These are phyloP conservation scores for Bettongia penicillata DNA, from an alignment of 2,113 vertebrate genomes.

Conservation along the genomic window DNA sequence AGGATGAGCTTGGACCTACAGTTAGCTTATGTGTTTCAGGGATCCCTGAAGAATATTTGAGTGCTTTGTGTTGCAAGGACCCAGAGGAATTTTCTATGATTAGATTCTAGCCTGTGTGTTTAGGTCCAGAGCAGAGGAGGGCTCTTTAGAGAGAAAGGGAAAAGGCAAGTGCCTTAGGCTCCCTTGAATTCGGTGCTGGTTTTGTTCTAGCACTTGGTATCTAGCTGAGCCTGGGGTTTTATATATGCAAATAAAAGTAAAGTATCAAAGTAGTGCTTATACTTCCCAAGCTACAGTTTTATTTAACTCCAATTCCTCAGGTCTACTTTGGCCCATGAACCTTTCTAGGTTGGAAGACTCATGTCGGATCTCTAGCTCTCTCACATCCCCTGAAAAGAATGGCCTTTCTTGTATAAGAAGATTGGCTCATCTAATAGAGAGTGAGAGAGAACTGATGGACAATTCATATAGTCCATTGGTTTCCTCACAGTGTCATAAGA, in stretches of 20 bases:
- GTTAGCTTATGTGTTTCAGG: neutral
- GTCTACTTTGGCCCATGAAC: neutral
- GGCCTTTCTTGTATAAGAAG: neutral
- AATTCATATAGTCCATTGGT: neutral
- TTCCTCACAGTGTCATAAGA: neutral
- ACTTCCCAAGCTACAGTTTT: neutral
- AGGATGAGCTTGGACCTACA: neutral
- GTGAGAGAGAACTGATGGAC: neutral
- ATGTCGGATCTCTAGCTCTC: neutral
- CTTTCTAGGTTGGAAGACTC: neutral
- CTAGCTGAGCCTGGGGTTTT: neutral
- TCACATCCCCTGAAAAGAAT: neutral
- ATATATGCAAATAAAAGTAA: neutral
- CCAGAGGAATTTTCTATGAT: neutral
- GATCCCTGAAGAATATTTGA: neutral
- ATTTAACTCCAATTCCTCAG: neutral
- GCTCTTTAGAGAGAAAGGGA: neutral
- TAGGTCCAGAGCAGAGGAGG: neutral
- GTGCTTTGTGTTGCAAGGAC: neutral
- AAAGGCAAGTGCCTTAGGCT: neutral
- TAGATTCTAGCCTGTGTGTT: neutral
- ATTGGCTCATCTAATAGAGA: neutral
- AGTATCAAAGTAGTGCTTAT: neutral
- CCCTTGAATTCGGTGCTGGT: neutral
- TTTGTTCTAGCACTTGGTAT: neutral